A percentile compares a stretch with the other conserved stretches of the same genome.
These are phyloP conservation scores for Diorhabda sublineata DNA, from an alignment of 1,140 invertebrate species.

Conservation along the genomic window DNA sequence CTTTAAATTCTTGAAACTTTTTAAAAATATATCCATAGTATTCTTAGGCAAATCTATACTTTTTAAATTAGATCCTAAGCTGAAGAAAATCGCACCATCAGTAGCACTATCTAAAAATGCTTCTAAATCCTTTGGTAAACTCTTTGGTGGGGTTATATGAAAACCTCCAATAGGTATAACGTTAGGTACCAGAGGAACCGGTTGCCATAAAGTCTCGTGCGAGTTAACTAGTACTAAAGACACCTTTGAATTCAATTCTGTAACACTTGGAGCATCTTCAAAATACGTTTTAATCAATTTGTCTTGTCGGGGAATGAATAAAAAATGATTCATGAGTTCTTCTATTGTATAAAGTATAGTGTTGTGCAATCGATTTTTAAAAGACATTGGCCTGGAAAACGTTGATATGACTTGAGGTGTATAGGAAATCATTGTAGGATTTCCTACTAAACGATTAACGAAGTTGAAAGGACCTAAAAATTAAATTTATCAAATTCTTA, in stretches of 20 bases:
- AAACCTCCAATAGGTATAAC: slow-evolving; percentile 54
- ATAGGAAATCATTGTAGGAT: slow-evolving; percentile 46
- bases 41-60: slow-evolving; percentile 47
- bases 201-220: slow-evolving; percentile 53
- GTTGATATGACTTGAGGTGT: slow-evolving; percentile 38
- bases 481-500: no score
- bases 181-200: slow-evolving; percentile 54
- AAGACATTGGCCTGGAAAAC: not conserved
- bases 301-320: slow-evolving; percentile 40
- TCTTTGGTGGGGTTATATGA: slow-evolving; percentile 45
- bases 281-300: slow-evolving; percentile 45
- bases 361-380: not conserved
- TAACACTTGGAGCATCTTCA: slow-evolving; percentile 48
- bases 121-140: slow-evolving; percentile 48
- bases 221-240: slow-evolving; percentile 56
- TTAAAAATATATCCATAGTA: slow-evolving; percentile 35
- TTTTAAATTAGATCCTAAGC: slow-evolving; percentile 54
- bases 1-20: slow-evolving; percentile 39
- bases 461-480: slow-evolving; percentile 3
- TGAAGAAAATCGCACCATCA: slow-evolving; percentile 56
- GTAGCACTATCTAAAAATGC: slow-evolving; percentile 49
- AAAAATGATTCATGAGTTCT: not conserved
- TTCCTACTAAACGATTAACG: slow-evolving; percentile 43
- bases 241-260: slow-evolving; percentile 50
- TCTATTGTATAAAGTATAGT: not conserved